phyloP scores from a whole-genome alignment of 2,888 invertebrate species.

The Eudasyphora cyanicolor region DNA sequence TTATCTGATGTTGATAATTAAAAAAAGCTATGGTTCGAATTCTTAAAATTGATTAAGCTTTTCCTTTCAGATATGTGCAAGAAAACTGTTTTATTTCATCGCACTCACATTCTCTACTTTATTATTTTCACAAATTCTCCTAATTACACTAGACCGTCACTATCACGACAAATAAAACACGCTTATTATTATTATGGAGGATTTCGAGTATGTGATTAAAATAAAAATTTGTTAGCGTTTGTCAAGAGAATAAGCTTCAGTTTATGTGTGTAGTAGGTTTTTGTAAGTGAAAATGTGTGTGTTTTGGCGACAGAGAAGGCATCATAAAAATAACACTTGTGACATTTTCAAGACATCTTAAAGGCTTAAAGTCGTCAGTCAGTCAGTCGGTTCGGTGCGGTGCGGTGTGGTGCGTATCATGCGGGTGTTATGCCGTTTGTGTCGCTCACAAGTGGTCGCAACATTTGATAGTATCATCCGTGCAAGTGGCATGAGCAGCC shows the following conservation, averaged over 20 bases:
- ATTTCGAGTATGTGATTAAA: slow-evolving; percentile 15
- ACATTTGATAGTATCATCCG: slow-evolving; percentile 26
- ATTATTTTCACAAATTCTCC: too few relatives aligned
- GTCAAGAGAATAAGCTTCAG: background rate
- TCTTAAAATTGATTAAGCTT: too few relatives aligned
- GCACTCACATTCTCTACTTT: too few relatives aligned
- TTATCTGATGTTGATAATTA: too few relatives aligned
- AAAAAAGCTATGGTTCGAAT: too few relatives aligned
- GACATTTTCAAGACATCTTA: slow-evolving; percentile 49
- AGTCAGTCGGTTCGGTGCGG: too few relatives aligned
- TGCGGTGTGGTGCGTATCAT: too few relatives aligned
- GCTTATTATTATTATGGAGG: slow-evolving; percentile 12
- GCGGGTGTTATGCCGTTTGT: slow-evolving; percentile 3
- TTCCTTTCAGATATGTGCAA: too few relatives aligned
- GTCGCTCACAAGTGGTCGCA: slow-evolving; percentile 12
- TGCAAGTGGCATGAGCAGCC: slow-evolving; percentile 13
- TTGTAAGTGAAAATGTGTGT: background rate
- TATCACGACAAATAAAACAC: background rate
- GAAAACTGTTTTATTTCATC: too few relatives aligned
- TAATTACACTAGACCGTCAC: background rate
- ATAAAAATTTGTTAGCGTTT: slow-evolving; percentile 27
- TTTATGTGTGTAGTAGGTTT: too few relatives aligned
- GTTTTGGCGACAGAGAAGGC: too few relatives aligned
- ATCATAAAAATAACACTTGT: slow-evolving; percentile 42
- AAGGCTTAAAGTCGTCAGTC: slow-evolving; percentile 47